These are phyloP conservation scores for Flexamia atlantica DNA, from an alignment of 2,888 invertebrate genomes.

Conservation along the genomic window DNA sequence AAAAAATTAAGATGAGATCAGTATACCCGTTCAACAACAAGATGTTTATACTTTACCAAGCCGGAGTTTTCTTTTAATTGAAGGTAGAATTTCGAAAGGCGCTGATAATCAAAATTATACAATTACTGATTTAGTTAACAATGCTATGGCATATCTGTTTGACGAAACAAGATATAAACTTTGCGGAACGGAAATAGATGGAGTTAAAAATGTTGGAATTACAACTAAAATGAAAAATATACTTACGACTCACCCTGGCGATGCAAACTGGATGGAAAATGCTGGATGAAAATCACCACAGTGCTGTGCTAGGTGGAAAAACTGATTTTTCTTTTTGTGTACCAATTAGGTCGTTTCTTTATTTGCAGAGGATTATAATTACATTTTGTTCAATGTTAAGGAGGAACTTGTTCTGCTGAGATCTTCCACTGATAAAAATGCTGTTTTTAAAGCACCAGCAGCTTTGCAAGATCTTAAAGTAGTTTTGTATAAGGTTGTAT, in stretches of 20 bases:
- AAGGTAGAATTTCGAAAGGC: not conserved
- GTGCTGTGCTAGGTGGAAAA: not conserved
- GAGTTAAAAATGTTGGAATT: no score
- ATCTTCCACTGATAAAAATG: slow-evolving; percentile 11
- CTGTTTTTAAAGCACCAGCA: not conserved
- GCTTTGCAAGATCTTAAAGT: not conserved
- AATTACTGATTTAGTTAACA: not conserved
- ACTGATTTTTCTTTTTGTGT: slow-evolving; percentile 26
- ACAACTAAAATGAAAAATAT: no score
- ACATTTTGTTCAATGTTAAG: slow-evolving; percentile 15
- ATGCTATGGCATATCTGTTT: no score
- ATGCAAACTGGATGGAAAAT: slow-evolving; percentile 5
- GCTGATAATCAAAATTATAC: not conserved
- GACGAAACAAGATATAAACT: no score
- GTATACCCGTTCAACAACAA: slow-evolving; percentile 47
- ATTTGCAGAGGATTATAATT: slow-evolving; percentile 29
- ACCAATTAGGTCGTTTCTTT: not conserved
- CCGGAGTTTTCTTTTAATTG: not conserved
- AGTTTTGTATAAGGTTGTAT: not conserved
- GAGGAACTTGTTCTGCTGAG: not conserved
- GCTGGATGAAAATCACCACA: slow-evolving; percentile 12
- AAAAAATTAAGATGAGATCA: not conserved
- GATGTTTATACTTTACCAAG: slow-evolving; percentile 16
- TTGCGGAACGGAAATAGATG: no score
- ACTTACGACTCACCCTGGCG: not conserved